Conservation (phyloP, 2,888 invertebrate species). For the Iselma pallidipennis region DNA sequence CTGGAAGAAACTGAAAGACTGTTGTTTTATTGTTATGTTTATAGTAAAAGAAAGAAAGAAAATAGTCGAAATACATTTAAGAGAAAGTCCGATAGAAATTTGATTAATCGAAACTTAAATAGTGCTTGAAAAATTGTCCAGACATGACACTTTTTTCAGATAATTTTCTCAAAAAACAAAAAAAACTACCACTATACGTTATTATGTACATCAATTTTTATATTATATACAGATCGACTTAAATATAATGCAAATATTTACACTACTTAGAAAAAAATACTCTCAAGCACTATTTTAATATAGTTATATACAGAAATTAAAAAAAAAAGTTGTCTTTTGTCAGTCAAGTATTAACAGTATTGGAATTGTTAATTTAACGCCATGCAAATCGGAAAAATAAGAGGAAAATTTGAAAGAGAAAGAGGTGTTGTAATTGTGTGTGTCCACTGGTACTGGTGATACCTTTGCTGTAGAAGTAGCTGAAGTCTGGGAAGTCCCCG, state of each 20-base stretch:
- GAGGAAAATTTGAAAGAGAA: no score
- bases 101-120: constrained; percentile 33
- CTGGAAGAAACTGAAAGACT: no score
- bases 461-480: constrained; percentile 36
- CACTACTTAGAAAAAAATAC: constrained; percentile 24
- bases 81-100: constrained; percentile 15
- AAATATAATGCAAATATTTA: constrained; percentile 13
- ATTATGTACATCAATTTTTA: constrained; percentile 2
- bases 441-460: constrained; percentile 27
- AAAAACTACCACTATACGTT: constrained; percentile 1
- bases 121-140: constrained; percentile 47
- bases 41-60: constrained; percentile 13
- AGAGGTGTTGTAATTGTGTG: neutral
- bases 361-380: neutral
- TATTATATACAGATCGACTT: neutral
- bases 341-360: constrained; percentile 2
- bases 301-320: constrained; percentile 5
- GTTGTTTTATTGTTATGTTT: constrained; percentile 21
- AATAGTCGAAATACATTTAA: constrained; percentile 18
- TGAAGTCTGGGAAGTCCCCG: constrained; percentile 53
- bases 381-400: no score
- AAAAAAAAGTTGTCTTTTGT: neutral
- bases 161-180: constrained; percentile 12
- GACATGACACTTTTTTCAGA: constrained; percentile 42
- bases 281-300: constrained; percentile 45